Base-by-base conservation (phyloP, 2,888 invertebrate species). In the Halictus quadricinctus region DNA sequence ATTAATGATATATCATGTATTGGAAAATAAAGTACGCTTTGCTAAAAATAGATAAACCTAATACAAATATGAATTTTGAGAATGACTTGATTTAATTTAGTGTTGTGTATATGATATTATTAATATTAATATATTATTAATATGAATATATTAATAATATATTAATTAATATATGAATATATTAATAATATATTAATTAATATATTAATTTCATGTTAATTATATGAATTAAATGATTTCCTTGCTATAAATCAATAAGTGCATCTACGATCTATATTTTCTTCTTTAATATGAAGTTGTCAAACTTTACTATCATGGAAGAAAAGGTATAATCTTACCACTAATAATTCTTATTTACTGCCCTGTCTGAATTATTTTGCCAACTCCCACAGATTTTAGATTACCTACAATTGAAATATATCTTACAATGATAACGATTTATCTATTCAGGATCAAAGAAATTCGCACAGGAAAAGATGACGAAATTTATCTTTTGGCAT, bases 391-490 rank as follows among this genome's bases (percentile, higher is more conserved):
- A 48, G 46, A 76, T 76, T 18, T 36, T 76, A 76, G 73, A 80
- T 73, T 25, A 54, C 18, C 50, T 50, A 25, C 6, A 79, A 81
- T 73, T 79, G 64, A 15, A 85, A 76, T 85, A 76, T 85, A 54
- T 85, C 76, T 76, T 43, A 58, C 3, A 69, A 79, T 41, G 79
- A 85, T 86, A 81, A 82, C 85, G 54, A 79, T 86, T 86, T 86
- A 86, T 85, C 85, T 85, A 46, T 70, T 76, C 21, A 43, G 70
- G 78, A 81, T 79, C 75, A 58, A n/a, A 72, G 41, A 48, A 86
- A 81, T 81, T 72, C 29, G 54, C 66, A 41, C 7, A 12, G 29
- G 7, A 64, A 72, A 74, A 86, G 74, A 82, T 79, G 76, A 82
- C 46, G 21, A 25, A n/a, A 80, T 60, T 82, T 85, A 87, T 80